Percentiles rank a stretch among this genome's conserved stretches.
These are phyloP conservation scores for Acrossocheilus fasciatus DNA, from an alignment of 2,797 vertebrate species.

Conservation along the genomic window DNA sequence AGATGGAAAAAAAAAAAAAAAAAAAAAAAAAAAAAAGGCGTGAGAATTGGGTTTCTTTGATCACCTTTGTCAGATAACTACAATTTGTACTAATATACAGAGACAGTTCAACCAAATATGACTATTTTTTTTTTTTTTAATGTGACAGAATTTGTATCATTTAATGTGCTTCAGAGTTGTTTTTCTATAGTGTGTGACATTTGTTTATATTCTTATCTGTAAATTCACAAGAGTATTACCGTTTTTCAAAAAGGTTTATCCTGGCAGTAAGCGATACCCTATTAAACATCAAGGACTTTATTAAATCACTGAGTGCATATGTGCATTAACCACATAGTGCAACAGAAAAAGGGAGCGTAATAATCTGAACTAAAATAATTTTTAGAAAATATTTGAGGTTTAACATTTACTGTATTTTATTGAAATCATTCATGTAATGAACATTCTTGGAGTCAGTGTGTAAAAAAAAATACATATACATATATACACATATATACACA, in stretches of 20 bases:
- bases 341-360: neutral
- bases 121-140: neutral
- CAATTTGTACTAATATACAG: neutral
- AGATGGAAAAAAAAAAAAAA: neutral
- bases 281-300: neutral
- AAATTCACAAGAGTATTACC: neutral
- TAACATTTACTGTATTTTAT: neutral
- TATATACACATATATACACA: too few species aligned
- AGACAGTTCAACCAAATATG: neutral
- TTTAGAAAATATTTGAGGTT: neutral
- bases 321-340: neutral
- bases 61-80: neutral
- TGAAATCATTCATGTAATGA: neutral
- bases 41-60: neutral
- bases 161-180: neutral
- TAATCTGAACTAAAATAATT: neutral
- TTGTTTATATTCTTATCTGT: neutral
- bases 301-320: neutral
- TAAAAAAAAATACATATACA: too few species aligned
- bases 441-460: neutral
- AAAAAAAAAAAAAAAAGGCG: neutral
- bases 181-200: neutral
- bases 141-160: neutral
- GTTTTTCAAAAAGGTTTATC: neutral
- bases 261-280: neutral